Evolutionary conservation across 2,113 vertebrate genomes (phyloP).

Genomic region (Rhineura floridana): DNA sequence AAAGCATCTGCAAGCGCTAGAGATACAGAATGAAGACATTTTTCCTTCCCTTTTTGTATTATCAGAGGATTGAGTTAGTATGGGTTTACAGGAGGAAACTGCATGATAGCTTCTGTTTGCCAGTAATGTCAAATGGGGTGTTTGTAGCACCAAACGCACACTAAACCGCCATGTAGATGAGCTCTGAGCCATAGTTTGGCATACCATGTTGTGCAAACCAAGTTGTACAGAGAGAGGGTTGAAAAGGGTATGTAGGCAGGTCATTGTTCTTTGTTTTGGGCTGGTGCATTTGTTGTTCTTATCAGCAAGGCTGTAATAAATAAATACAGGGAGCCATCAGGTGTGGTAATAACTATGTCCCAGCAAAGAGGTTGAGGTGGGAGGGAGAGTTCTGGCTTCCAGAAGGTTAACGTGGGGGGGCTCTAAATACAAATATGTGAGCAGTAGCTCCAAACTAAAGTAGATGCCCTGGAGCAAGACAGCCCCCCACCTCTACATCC

Average conservation of each 20-base stretch:
- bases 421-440: conserved; percentile 40
- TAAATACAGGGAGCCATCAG: neutral
- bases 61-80: too few relatives aligned
- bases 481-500: conserved; percentile 17
- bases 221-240: neutral
- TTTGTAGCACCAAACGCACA: too few relatives aligned
- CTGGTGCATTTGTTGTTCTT: neutral
- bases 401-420: neutral
- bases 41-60: too few relatives aligned
- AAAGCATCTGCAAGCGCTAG: too few relatives aligned
- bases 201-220: too few relatives aligned
- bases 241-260: neutral
- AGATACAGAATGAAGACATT: too few relatives aligned
- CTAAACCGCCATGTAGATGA: too few relatives aligned
- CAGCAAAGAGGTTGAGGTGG: neutral
- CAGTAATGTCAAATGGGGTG: too few relatives aligned
- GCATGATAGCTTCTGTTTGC: too few relatives aligned
- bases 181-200: too few relatives aligned
- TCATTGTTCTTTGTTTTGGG: neutral
- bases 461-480: conserved; percentile 11
- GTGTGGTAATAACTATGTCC: neutral
- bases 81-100: too few relatives aligned
- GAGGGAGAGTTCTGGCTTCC: conserved; percentile 19
- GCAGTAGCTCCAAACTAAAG: conserved; percentile 41
- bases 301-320: neutral